Percentiles rank a stretch among this genome's conserved stretches.
Conservation (phyloP, 2,888 invertebrate species). For the Drosophila imparisetae region DNA sequence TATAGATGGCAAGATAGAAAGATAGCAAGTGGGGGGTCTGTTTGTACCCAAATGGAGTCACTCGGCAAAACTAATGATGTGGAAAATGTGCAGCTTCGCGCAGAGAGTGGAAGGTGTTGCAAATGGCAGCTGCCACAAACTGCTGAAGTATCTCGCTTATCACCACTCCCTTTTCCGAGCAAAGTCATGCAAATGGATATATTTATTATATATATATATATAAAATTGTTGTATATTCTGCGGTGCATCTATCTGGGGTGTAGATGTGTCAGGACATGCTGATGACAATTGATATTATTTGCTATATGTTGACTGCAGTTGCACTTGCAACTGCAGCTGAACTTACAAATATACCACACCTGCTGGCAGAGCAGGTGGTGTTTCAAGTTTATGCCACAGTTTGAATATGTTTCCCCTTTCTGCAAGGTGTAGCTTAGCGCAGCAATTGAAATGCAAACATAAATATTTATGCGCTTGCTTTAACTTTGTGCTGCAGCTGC, state of each 20-base stretch:
- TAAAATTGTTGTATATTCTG: slow-evolving; percentile 19
- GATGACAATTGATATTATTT: slow-evolving; percentile 79
- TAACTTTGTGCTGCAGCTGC: not conserved
- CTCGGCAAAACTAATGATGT: slow-evolving; percentile 81
- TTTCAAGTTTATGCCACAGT: not conserved
- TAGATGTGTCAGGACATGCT: slow-evolving; percentile 44
- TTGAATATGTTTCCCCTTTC: not conserved
- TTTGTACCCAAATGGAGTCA: slow-evolving; percentile 74
- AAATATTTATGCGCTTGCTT: not conserved
- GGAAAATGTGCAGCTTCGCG: slow-evolving; percentile 73
- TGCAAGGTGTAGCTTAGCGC: not conserved
- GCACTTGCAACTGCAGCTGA: not conserved
- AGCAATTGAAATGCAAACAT: not conserved
- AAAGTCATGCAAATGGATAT: slow-evolving; percentile 56
- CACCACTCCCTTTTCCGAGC: slow-evolving; percentile 19
- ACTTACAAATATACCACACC: not conserved
- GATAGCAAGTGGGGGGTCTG: slow-evolving; percentile 19
- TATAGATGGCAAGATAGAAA: not conserved
- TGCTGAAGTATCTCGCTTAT: slow-evolving; percentile 7
- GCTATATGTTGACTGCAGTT: slow-evolving; percentile 15
- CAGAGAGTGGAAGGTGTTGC: slow-evolving; percentile 57
- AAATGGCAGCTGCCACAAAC: slow-evolving; percentile 48
- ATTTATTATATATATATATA: slow-evolving; percentile 7
- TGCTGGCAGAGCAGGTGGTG: not conserved
- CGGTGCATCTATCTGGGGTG: slow-evolving; percentile 18